A percentile compares a stretch with the other conserved stretches of the same genome.
These are phyloP conservation scores for Patella vulgata DNA, from an alignment of 1,140 invertebrate genomes.

Conservation along the genomic window DNA sequence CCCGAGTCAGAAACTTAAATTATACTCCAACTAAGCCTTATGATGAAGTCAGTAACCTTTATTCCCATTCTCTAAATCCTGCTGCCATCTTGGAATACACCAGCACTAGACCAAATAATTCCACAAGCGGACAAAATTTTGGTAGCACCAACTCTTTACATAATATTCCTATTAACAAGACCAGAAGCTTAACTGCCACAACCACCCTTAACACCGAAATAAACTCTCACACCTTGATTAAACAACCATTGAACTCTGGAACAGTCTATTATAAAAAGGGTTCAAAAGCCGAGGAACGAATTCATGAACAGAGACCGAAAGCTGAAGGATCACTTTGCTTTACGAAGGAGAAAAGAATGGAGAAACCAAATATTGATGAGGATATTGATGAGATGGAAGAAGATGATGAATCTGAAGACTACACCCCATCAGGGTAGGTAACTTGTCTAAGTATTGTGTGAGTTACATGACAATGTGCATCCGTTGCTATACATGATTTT, in stretches of 20 bases:
- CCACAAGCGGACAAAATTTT: neutral
- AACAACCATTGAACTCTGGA: conserved; percentile 11
- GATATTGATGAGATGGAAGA: conserved; percentile 32
- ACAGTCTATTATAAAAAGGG: conserved; percentile 51
- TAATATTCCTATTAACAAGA: conserved; percentile 6
- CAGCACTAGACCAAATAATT: conserved; percentile 1
- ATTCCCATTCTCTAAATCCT: neutral
- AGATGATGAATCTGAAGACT: conserved; percentile 28
- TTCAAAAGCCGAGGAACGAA: conserved; percentile 36
- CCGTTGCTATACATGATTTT: neutral
- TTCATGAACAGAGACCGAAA: conserved; percentile 45
- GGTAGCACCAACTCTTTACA: conserved; percentile 8
- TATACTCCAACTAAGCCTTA: conserved; percentile 61
- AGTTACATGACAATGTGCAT: neutral
- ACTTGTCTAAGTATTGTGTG: conserved; percentile 7
- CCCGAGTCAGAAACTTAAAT: conserved; percentile 51
- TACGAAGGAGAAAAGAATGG: conserved; percentile 5
- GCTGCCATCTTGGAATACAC: neutral
- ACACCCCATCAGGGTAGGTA: conserved; percentile 46
- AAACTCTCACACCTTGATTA: too few relatives aligned
- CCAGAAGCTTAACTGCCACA: neutral
- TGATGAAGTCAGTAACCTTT: conserved; percentile 40
- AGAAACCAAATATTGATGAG: neutral
- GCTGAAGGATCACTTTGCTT: conserved; percentile 46
- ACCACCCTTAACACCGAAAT: conserved; percentile 6